Percentiles rank a stretch among this genome's conserved stretches.
These are phyloP conservation scores for Gasteruption jaculator DNA, from an alignment of 2,888 invertebrate genomes.

Conservation along the genomic window DNA sequence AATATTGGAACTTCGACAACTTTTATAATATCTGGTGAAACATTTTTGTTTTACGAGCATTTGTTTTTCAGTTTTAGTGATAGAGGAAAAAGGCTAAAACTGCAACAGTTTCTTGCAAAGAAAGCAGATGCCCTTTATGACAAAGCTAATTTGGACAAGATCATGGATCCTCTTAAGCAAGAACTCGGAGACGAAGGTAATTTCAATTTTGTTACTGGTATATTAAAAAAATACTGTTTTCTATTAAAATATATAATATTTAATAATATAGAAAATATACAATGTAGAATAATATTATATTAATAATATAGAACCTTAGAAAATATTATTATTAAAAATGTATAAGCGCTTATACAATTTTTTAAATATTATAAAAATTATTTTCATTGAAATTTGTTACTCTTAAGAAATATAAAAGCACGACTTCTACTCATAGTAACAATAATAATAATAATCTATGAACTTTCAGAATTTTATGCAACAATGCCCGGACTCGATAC, in stretches of 20 bases:
- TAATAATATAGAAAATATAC: no score
- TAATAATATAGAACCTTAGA: no score
- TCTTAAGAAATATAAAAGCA: no score
- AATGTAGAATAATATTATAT: no score
- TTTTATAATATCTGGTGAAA: no score
- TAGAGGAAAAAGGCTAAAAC: slow-evolving; percentile 74
- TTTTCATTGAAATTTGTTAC: neutral
- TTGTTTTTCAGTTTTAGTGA: slow-evolving; percentile 63
- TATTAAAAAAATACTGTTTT: neutral
- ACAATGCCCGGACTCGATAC: slow-evolving; percentile 84
- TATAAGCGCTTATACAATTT: no score
- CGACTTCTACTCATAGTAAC: no score
- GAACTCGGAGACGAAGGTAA: slow-evolving; percentile 60
- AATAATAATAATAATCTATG: no score
- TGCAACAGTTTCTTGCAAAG: slow-evolving; percentile 83
- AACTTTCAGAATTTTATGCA: slow-evolving; percentile 69
- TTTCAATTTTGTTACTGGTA: slow-evolving; percentile 22
- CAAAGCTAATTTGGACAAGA: slow-evolving; percentile 45
- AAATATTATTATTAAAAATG: neutral
- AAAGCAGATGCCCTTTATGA: slow-evolving; percentile 76
- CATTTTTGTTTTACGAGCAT: no score
- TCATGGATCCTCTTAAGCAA: slow-evolving; percentile 37
- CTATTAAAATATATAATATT: no score
- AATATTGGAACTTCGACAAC: no score
- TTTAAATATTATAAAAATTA: slow-evolving; percentile 1